These are phyloP conservation scores for Pteropus alecto DNA, from an alignment of 2,113 vertebrate genomes.

Conservation along the genomic window DNA sequence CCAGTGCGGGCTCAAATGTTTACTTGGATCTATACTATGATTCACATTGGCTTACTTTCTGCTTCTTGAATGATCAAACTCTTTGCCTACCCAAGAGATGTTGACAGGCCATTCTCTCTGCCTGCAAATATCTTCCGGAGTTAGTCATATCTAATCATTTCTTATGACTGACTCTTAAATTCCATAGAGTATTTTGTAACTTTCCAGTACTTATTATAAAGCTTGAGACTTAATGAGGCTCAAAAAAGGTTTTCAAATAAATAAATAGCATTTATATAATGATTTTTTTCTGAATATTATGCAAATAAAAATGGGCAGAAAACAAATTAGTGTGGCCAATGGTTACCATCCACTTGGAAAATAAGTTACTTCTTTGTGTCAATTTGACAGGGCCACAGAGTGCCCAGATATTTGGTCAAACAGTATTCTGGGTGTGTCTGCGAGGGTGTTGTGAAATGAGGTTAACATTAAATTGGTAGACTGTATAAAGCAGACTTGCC, in stretches of 20 bases:
- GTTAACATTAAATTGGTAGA: not conserved
- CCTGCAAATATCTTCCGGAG: not conserved
- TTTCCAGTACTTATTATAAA: not conserved
- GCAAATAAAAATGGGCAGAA: not conserved
- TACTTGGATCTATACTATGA: not conserved
- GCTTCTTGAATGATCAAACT: not conserved
- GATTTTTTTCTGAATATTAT: not conserved
- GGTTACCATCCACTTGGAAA: not conserved
- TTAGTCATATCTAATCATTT: not conserved
- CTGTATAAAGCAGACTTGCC: not conserved
- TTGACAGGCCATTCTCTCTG: not conserved
- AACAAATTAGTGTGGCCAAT: not conserved
- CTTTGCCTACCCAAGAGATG: not conserved
- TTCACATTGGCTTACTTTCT: not conserved
- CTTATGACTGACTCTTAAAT: not conserved
- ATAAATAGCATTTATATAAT: not conserved
- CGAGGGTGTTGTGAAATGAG: not conserved
- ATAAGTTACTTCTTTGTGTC: not conserved
- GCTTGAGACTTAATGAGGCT: not conserved
- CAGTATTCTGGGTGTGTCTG: not conserved
- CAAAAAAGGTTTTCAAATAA: not conserved
- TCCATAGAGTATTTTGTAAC: not conserved
- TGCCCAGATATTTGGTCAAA: not conserved
- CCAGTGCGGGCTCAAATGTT: not conserved
- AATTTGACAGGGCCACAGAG: not conserved